These are phyloP conservation scores for Triplophysa yarkandensis DNA, from an alignment of 2,797 vertebrate genomes.

Conservation along the genomic window DNA sequence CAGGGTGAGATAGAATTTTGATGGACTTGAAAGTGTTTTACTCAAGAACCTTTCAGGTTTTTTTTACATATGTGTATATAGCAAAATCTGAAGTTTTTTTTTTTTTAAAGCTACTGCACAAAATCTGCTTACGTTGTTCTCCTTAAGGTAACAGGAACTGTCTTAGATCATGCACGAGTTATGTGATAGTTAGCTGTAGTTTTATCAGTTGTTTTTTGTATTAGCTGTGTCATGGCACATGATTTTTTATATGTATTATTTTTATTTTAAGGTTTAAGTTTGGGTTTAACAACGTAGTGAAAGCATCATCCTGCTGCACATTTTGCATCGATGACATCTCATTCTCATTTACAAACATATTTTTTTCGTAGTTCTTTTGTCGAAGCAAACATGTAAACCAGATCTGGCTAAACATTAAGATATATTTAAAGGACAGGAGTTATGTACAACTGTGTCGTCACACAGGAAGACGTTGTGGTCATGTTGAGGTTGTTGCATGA, in stretches of 20 bases:
- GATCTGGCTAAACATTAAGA: no score
- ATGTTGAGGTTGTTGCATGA: conserved; percentile 39
- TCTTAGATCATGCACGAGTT: conserved; percentile 16
- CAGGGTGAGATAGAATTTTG: conserved; percentile 53
- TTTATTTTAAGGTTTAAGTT: not conserved
- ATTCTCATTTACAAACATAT: not conserved
- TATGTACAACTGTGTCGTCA: conserved; percentile 61
- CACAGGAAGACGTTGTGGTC: conserved; percentile 55
- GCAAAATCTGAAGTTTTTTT: not conserved
- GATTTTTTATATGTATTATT: not conserved
- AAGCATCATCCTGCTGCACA: not conserved
- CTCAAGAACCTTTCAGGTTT: no score
- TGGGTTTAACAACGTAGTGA: not conserved
- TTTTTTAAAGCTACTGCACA: not conserved
- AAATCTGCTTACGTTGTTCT: conserved; percentile 7
- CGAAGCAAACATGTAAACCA: no score
- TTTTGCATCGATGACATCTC: not conserved
- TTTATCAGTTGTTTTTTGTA: not conserved
- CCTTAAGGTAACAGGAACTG: conserved; percentile 32
- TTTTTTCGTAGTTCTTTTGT: no score
- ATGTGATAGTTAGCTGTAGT: conserved; percentile 12
- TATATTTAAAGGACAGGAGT: conserved; percentile 58
- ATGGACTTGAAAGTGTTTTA: no score
- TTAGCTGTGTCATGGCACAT: not conserved
- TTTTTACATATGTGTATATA: no score